phyloP scores from a whole-genome alignment of 2,888 invertebrate genomes.

The Xanthorhoe designata region DNA sequence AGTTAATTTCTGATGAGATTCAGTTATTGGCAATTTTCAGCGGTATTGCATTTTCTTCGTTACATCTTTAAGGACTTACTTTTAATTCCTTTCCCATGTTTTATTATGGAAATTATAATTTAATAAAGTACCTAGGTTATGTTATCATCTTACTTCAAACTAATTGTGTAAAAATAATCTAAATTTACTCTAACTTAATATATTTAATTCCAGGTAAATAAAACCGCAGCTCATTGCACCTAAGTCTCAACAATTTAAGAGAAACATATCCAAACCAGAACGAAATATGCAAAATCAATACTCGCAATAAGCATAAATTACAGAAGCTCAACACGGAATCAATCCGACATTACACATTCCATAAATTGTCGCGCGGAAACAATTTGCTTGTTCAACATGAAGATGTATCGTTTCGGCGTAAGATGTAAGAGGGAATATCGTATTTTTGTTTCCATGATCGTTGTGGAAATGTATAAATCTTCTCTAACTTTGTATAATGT shows the following conservation, averaged over 20 bases:
- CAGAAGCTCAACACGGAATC: slow-evolving; percentile 44
- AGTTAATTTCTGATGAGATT: slow-evolving; percentile 30
- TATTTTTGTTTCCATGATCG: slow-evolving; percentile 15
- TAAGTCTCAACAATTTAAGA: slow-evolving; percentile 23
- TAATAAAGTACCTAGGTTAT: not conserved
- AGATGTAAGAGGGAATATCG: slow-evolving; percentile 38
- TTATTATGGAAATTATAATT: not conserved
- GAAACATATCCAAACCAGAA: slow-evolving; percentile 31
- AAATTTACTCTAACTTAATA: not conserved
- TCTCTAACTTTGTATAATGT: not conserved
- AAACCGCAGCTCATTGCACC: slow-evolving; percentile 12
- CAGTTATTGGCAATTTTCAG: slow-evolving; percentile 21
- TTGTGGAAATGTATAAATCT: not conserved
- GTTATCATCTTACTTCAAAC: not conserved
- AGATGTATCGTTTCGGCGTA: slow-evolving; percentile 51
- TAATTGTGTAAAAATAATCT: not conserved
- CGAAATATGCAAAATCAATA: slow-evolving; percentile 38
- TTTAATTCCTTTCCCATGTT: not conserved
- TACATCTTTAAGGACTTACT: not conserved
- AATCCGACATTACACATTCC: slow-evolving; percentile 57
- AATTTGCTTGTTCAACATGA: slow-evolving; percentile 74
- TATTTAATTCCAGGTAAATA: slow-evolving; percentile 31
- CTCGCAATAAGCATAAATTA: slow-evolving; percentile 42
- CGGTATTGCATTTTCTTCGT: not conserved
- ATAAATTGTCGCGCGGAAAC: slow-evolving; percentile 75